Base-by-base conservation (phyloP, 2,113 vertebrate species). In the Lagenorhynchus albirostris region DNA sequence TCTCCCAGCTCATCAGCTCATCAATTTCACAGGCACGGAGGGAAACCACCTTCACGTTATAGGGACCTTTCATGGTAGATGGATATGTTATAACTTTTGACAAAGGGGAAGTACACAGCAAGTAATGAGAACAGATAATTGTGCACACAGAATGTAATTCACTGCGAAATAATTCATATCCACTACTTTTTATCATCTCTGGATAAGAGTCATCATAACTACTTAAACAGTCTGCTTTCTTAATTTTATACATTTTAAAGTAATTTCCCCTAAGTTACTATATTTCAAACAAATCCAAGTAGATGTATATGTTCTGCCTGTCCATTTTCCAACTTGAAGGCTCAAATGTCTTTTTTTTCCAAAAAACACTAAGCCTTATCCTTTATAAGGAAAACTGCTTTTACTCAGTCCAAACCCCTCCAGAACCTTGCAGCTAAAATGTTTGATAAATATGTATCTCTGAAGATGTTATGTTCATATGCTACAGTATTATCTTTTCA, bases 1-100 rank as follows among this genome's bases (percentile, higher is more conserved):
- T 84, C 91, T 70, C 80, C n/a, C 71, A 74, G 92, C 76, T 79
- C 90, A 89, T 7, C 89, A 97, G 44, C 92, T 96, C 98, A 98
- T 97, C 97, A 55, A 98, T 97, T 98, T 97, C 92, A 90, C 0
- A 0, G 88, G 95, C 97, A 63, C 1, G 85, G 25, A 17, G 71
- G 53, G 65, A 90, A 88, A 81, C 92, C 97, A 89, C 94, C 97
- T 93, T 70, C 83, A 29, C 2, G 47, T 50, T 68, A 81, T 4
- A 38, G 0, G 77, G 89, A 58, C 77, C 70, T 77, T 33, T 12
- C 60, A 4, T 0, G 11, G 88, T 50, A 36, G 84, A 95, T 3
- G 92, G 63, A 96, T 58, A 70, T 25, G 4, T 13, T 15, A 0
- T 8, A 20, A 89, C 88, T 82, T 29, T 60, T 73, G 58, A 95